Conservation (phyloP, 2,888 invertebrate genomes). For the Drosophila subsilvestris region DNA sequence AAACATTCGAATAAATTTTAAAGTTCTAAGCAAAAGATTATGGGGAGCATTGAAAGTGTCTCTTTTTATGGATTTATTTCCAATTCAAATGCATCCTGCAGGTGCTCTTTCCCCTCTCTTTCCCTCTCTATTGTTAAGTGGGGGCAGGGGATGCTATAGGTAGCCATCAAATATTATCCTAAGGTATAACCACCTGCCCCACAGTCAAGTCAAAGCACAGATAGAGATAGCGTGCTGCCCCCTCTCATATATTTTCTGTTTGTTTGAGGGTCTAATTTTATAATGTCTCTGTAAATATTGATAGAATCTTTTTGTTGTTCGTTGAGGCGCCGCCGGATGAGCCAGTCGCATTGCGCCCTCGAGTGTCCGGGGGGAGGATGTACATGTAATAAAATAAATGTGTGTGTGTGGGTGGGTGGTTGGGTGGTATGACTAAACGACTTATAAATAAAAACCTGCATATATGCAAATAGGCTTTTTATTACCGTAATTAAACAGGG, state of each 20-base stretch:
- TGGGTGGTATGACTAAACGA: conserved; percentile 22
- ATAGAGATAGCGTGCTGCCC: conserved; percentile 7
- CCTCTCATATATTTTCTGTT: conserved; percentile 43
- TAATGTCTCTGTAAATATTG: conserved; percentile 57
- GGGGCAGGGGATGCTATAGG: conserved; percentile 14
- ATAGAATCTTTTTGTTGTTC: conserved; percentile 37
- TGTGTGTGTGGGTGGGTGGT: too few relatives aligned
- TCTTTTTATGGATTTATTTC: not conserved
- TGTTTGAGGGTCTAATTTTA: conserved; percentile 44
- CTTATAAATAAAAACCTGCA: not conserved
- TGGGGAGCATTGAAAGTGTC: not conserved
- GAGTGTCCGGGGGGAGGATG: conserved; percentile 1
- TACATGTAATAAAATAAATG: conserved; percentile 22
- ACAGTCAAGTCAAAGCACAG: not conserved
- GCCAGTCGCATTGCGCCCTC: conserved; percentile 26
- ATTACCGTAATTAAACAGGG: too few relatives aligned
- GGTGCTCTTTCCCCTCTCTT: not conserved
- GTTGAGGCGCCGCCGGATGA: conserved; percentile 15
- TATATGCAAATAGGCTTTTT: not conserved
- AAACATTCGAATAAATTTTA: conserved; percentile 9
- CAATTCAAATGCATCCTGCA: not conserved
- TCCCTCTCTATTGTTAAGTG: conserved; percentile 22
- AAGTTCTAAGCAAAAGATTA: not conserved
- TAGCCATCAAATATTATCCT: conserved; percentile 45
- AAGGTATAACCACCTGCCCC: conserved; percentile 21